phyloP scores from a whole-genome alignment of 2,113 vertebrate species.

The Deroptyus accipitrinus region DNA sequence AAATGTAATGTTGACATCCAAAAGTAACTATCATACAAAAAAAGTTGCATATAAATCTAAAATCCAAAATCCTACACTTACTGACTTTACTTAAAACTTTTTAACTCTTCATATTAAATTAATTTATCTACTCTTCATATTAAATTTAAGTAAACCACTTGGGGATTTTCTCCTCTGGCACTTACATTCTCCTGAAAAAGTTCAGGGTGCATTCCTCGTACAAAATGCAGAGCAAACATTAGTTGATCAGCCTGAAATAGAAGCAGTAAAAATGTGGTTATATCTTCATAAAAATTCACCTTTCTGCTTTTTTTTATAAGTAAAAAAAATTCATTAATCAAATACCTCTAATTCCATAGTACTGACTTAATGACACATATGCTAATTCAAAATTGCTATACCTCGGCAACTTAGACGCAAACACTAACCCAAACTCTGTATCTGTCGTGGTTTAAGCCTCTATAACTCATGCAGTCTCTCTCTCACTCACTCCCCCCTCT shows the following conservation, averaged over 20 bases:
- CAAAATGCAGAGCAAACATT: slow-evolving; percentile 96
- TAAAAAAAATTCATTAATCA: neutral
- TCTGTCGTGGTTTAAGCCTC: neutral
- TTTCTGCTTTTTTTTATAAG: neutral
- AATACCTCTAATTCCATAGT: neutral
- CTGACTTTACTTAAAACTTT: neutral
- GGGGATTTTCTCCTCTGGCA: neutral
- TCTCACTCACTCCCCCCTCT: no score
- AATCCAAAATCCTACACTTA: neutral
- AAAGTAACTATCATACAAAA: neutral
- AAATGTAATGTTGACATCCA: neutral
- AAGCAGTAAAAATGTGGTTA: neutral
- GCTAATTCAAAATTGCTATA: neutral
- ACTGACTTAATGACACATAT: neutral
- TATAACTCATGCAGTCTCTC: no score
- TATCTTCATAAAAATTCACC: neutral
- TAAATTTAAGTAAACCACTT: neutral
- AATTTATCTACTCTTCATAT: neutral
- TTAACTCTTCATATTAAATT: neutral
- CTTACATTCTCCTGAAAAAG: slow-evolving; percentile 94
- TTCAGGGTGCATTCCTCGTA: slow-evolving; percentile 90
- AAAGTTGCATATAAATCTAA: neutral
- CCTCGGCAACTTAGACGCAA: neutral
- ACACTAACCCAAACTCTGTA: neutral
- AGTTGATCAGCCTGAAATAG: slow-evolving; percentile 88